A percentile compares a stretch with the other conserved stretches of the same genome.
Evolutionary conservation across 1,140 invertebrate species (phyloP).

Genomic region (Papilio machaon): DNA sequence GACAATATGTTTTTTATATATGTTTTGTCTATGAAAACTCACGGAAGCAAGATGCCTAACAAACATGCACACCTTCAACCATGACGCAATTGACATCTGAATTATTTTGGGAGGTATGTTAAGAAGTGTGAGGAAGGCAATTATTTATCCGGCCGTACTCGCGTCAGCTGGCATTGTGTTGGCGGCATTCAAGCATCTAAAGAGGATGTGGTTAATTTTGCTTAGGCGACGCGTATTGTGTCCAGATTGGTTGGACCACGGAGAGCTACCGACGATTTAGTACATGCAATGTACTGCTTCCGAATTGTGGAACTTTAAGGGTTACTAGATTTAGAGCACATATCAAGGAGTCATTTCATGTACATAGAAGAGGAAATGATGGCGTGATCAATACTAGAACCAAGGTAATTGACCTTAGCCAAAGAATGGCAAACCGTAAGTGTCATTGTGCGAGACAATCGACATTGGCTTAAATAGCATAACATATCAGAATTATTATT

Average conservation of each 20-base stretch:
- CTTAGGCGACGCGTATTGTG: constrained; percentile 32
- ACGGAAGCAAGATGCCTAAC: not conserved
- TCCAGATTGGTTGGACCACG: constrained; percentile 5
- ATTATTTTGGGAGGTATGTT: constrained; percentile 1
- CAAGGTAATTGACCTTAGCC: no score
- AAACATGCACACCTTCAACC: not conserved
- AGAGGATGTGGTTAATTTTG: constrained; percentile 34
- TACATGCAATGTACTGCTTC: not conserved
- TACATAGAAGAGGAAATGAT: no score
- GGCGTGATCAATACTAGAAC: no score
- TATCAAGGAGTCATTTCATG: no score
- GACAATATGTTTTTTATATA: no score
- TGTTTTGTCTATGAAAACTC: not conserved
- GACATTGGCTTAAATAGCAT: no score
- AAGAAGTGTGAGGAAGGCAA: not conserved
- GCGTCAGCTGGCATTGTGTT: constrained; percentile 33
- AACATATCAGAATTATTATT: no score
- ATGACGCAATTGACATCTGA: not conserved
- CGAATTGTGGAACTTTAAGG: not conserved
- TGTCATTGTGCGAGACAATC: no score
- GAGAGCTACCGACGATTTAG: not conserved
- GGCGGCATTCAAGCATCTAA: constrained; percentile 39
- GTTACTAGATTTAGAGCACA: no score
- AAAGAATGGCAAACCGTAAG: no score
- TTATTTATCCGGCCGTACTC: constrained; percentile 17